Percentiles rank a stretch among this genome's conserved stretches.
Evolutionary conservation across 92 coral and sea anemone species (phyloP).

Genomic region (Diadumene lineata): DNA sequence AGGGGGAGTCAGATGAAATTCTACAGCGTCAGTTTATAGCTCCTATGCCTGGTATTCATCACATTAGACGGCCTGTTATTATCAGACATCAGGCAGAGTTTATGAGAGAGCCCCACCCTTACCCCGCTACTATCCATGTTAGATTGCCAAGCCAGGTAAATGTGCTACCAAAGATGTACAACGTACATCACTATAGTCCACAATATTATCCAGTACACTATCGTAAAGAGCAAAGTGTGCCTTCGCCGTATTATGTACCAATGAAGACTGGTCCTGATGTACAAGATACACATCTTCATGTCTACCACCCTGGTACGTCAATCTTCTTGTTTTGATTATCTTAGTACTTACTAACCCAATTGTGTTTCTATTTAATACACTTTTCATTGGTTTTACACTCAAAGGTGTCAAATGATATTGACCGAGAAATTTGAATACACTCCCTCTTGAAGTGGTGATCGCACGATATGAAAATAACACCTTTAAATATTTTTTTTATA

Average conservation of each 20-base stretch:
- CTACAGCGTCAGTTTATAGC: background rate
- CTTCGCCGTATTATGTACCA: slow-evolving; percentile 59
- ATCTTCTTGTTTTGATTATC: background rate
- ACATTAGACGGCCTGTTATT: background rate
- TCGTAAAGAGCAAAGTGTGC: slow-evolving; percentile 37
- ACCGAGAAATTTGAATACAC: too few species aligned
- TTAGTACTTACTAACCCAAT: too few species aligned
- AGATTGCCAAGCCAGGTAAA: slow-evolving; percentile 23
- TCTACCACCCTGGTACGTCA: slow-evolving; percentile 62
- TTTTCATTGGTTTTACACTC: too few species aligned
- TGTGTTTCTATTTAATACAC: too few species aligned
- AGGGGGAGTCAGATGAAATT: slow-evolving; percentile 16
- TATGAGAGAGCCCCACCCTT: slow-evolving; percentile 43
- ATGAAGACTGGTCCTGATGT: slow-evolving; percentile 52
- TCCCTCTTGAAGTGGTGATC: too few species aligned
- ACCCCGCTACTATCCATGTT: slow-evolving; percentile 42
- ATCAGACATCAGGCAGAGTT: background rate
- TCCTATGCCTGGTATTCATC: background rate
- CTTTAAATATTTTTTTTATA: too few species aligned
- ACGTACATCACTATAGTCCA: slow-evolving; percentile 38
- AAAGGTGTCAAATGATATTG: too few species aligned
- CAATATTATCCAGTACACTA: slow-evolving; percentile 44
- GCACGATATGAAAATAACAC: too few species aligned
- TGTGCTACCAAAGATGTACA: slow-evolving; percentile 30
- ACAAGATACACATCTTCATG: slow-evolving; percentile 48